These are phyloP conservation scores for Menidia menidia DNA, from an alignment of 2,797 vertebrate genomes.

Conservation along the genomic window DNA sequence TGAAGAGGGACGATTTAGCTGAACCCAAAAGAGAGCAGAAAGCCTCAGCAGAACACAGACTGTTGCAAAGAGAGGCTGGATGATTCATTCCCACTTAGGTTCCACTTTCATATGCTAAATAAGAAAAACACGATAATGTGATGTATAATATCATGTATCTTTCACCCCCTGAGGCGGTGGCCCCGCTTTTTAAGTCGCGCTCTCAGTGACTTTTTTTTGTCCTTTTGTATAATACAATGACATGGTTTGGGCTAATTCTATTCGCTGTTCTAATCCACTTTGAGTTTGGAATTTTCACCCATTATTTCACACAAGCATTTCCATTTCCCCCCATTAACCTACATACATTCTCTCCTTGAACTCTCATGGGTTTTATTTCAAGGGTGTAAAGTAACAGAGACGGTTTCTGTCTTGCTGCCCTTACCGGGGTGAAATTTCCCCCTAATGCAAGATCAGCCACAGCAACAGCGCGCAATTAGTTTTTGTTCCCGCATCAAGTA, in stretches of 20 bases:
- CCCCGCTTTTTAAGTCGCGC: slow-evolving; percentile 44
- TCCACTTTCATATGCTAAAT: slow-evolving; percentile 67
- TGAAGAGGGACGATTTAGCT: slow-evolving; percentile 13
- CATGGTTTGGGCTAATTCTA: slow-evolving; percentile 51
- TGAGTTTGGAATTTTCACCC: slow-evolving; percentile 46
- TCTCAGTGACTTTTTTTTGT: slow-evolving; percentile 23
- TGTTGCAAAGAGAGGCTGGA: slow-evolving; percentile 26
- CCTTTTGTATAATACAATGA: slow-evolving; percentile 49
- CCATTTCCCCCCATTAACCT: slow-evolving; percentile 53
- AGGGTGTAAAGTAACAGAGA: slow-evolving; percentile 55
- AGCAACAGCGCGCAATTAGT: slow-evolving; percentile 11
- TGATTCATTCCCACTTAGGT: slow-evolving; percentile 58
- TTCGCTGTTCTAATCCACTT: slow-evolving; percentile 55
- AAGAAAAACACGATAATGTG: slow-evolving; percentile 64
- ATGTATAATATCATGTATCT: slow-evolving; percentile 55
- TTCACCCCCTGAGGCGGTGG: slow-evolving; percentile 32
- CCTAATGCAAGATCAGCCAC: slow-evolving; percentile 24
- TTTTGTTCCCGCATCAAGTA: background rate
- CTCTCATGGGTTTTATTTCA: slow-evolving; percentile 66
- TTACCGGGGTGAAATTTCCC: slow-evolving; percentile 20
- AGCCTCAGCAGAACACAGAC: slow-evolving; percentile 31
- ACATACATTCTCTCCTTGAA: slow-evolving; percentile 67
- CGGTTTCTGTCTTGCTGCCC: slow-evolving; percentile 43
- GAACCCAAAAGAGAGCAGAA: slow-evolving; percentile 15
- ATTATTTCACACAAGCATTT: slow-evolving; percentile 32